phyloP scores from a whole-genome alignment of 2,113 vertebrate species.

The Bubo scandiacus region DNA sequence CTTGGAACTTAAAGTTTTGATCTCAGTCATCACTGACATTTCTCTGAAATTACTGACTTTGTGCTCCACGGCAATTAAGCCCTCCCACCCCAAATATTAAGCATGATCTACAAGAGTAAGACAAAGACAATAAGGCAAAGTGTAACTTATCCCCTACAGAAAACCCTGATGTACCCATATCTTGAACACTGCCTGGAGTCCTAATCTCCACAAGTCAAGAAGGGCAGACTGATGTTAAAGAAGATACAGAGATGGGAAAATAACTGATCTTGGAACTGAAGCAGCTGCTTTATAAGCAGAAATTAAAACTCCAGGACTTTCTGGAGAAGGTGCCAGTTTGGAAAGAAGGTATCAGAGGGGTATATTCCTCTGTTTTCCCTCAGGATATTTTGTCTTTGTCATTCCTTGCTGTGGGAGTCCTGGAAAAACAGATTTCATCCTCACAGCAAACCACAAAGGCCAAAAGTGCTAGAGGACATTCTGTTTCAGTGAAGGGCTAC shows the following conservation, averaged over 20 bases:
- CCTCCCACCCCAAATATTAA: neutral
- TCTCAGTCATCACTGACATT: neutral
- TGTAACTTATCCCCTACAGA: neutral
- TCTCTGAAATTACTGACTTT: neutral
- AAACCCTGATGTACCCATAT: neutral
- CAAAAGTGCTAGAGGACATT: neutral
- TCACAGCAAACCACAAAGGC: neutral
- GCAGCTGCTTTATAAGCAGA: neutral
- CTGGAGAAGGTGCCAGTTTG: neutral
- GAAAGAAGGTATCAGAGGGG: neutral
- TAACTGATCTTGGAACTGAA: neutral
- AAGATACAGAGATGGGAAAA: neutral
- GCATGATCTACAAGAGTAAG: neutral
- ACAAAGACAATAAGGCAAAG: neutral
- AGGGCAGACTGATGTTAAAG: neutral
- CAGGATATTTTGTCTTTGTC: neutral
- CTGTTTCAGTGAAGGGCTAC: neutral
- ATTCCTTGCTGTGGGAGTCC: neutral
- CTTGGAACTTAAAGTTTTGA: neutral
- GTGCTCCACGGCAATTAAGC: neutral
- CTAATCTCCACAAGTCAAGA: neutral
- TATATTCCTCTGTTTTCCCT: neutral
- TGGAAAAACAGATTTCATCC: neutral
- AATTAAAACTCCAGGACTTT: neutral
- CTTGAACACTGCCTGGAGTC: neutral